phyloP scores from a whole-genome alignment of 1,140 invertebrate species.

The Meloidogyne floridensis region DNA sequence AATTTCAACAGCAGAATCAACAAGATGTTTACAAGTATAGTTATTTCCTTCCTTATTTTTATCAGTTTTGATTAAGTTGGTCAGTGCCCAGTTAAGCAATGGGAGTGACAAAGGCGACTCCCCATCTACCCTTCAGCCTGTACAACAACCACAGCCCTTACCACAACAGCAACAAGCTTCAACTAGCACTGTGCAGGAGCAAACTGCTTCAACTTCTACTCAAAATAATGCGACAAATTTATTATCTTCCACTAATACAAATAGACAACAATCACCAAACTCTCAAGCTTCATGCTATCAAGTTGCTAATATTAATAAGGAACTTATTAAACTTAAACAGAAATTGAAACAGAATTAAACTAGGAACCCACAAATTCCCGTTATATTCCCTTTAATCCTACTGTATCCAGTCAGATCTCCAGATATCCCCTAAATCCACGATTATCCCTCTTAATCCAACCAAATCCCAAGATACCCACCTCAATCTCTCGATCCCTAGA shows the following conservation, averaged over 20 bases:
- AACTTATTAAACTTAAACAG: not conserved
- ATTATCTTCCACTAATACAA: not conserved
- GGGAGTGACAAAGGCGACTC: not conserved
- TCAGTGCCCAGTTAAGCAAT: constrained; percentile 2
- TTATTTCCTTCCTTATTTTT: not conserved
- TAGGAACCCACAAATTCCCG: too few species aligned
- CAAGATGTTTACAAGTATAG: constrained; percentile 28
- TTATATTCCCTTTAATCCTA: too few species aligned
- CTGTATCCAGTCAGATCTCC: too few species aligned
- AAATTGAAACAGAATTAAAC: too few species aligned
- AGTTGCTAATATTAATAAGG: constrained; percentile 46
- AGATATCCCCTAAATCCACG: too few species aligned
- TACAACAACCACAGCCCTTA: not conserved
- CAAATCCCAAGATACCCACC: too few species aligned
- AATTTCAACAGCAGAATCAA: constrained; percentile 40
- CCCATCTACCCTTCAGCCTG: not conserved
- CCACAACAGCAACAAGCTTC: not conserved
- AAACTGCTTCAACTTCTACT: not conserved
- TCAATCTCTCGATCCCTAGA: too few species aligned
- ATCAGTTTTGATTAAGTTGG: not conserved
- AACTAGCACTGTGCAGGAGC: not conserved
- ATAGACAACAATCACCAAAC: constrained; percentile 57
- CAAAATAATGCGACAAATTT: not conserved
- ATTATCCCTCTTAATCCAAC: too few species aligned
- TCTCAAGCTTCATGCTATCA: constrained; percentile 60